Conservation (phyloP, 2,113 vertebrate genomes). For the Phodopus roborovskii region DNA sequence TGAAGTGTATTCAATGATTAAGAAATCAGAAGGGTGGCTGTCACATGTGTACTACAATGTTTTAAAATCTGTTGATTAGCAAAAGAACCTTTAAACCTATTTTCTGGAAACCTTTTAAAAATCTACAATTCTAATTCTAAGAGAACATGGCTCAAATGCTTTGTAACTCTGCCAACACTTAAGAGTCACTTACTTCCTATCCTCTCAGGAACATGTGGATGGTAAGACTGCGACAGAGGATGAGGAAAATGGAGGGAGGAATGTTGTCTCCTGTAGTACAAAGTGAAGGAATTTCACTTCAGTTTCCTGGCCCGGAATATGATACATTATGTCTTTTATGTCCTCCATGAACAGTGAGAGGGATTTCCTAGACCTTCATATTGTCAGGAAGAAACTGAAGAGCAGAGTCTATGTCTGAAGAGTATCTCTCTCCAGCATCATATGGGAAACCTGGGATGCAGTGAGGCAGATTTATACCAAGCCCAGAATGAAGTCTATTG, state of each 20-base stretch:
- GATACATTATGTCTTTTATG: not conserved
- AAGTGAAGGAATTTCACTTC: not conserved
- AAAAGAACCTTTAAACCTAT: not conserved
- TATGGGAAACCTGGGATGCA: rapidly evolving
- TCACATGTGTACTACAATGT: not conserved
- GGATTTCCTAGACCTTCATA: not conserved
- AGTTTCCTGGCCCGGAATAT: not conserved
- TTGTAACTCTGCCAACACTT: not conserved
- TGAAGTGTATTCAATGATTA: not conserved
- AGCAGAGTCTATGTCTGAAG: not conserved
- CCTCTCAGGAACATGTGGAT: not conserved
- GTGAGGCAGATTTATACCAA: not conserved
- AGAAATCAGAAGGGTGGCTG: not conserved
- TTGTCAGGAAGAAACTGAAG: not conserved
- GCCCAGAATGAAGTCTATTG: not conserved
- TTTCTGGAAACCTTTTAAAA: not conserved
- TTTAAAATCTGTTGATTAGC: not conserved
- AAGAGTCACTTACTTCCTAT: not conserved
- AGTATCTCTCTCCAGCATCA: not conserved
- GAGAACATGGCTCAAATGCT: not conserved
- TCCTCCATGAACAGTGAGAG: not conserved
- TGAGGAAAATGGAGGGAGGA: not conserved
- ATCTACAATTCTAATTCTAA: not conserved
- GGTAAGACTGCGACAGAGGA: not conserved
- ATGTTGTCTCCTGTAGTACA: not conserved